Base-by-base conservation (phyloP, 2,797 vertebrate species). In the Hypotaenidia okinawae region DNA sequence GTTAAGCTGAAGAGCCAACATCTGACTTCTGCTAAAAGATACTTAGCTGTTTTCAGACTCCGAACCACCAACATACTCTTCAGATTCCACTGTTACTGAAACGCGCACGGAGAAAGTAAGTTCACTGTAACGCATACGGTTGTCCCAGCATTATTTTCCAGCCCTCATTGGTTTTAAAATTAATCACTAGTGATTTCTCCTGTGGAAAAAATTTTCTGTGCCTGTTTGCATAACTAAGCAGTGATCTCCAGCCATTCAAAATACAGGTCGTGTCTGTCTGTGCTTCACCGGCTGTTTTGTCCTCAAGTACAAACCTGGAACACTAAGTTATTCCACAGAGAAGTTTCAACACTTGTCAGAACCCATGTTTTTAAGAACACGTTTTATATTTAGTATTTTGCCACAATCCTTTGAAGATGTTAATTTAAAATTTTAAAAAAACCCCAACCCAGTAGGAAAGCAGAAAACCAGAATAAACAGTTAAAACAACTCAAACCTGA, bases 1-100 rank as follows among this genome's bases (percentile, higher is more conserved):
- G 61, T 70, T 74, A 91, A 94, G 62, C 73, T 88, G 62, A 87
- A 93, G 76, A 93, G 66, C 55, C 61, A 76, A 84, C 8, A 16
- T 77, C 75, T 75, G 89, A 87, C 76, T 93, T 61, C 33, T 35
- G 18, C 77, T 69, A 37, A 49, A 89, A 89, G 54, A 90, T 9
- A 79, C 74, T 89, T 52, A 75, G 57, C 68, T 37, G 27, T 6
- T 67, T 87, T 64, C 0, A 0, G 63, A 69, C 70, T 93, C 45
- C 35, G 32, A 92, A 67, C 41, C 27, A 64, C 67, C 64, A 57
- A 57, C 6, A 4, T 49, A 37, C 49, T 68, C 76, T 19, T 15
- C 27, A 84, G 43, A 79, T 70, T 73, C 35, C 32, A 54, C 57
- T 77, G 27, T 51, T 62, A 52, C 27, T 64, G 61, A 85, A 84